Base-by-base conservation (phyloP, 2,888 invertebrate species). In the Volucella zonaria region DNA sequence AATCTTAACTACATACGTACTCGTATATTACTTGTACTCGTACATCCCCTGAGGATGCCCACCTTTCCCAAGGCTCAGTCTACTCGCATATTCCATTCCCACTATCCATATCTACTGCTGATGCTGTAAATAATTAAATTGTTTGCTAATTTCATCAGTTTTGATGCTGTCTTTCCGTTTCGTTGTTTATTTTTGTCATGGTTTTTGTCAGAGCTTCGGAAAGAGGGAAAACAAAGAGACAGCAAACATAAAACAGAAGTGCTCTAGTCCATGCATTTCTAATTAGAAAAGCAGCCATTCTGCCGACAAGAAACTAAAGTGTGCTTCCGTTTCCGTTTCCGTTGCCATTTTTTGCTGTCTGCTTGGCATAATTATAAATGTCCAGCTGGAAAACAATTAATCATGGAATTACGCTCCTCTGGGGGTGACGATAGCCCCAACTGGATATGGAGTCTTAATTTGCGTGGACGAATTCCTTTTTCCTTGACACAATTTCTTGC, bases 291-390 rank as follows among this genome's bases (percentile, higher is more conserved):
- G 49, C 77, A 73, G 82, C 42, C 77, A 73, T 73, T 56, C 61
- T 43, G 82, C 77, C 77, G 71, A 40, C 76, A 52, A 8, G 23
- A 42, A 54, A 15, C 43, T 38, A 12, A 51, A 42, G 45, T 54
- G 11, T 71, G 38, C 67, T 9, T 67, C 62, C 67, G 40, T 51
- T 11, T 61, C 49, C 14, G 3, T 8, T 49, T 14, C 15, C 15
- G 3, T 77, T 77, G 56, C 31, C 31, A 31, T 31, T 62, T 52
- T 62, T 54, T 77, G 54, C 56, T 8, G 4, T 64, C 12, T 68
- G 23, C 64, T 74, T 79, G 75, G 75, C 70, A 75, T 67, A 83
- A 83, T 83, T 80, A 80, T 80, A 71, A 75, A 71, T 71, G 83
- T 76, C 80, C 66, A 83, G 75, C 70, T 75, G 52, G 58, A 52